Evolutionary conservation across 2,888 invertebrate genomes (phyloP).

Genomic region (Linhomoeus sp.): DNA sequence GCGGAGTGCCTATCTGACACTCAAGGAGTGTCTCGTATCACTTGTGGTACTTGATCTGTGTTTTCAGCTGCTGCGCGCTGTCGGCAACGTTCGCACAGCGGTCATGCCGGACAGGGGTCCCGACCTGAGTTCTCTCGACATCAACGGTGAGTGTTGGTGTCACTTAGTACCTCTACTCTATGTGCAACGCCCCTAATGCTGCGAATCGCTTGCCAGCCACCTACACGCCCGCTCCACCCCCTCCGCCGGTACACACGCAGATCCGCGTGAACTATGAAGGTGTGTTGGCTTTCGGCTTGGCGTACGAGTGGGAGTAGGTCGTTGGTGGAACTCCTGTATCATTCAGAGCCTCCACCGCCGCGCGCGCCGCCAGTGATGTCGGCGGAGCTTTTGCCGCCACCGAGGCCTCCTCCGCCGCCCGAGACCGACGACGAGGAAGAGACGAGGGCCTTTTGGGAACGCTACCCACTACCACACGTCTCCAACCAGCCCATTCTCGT

Average conservation of each 20-base stretch:
- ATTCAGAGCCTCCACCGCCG: no score
- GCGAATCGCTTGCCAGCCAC: no score
- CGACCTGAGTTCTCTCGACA: constrained; percentile 6
- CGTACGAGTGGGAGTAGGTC: no score
- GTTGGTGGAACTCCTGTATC: no score
- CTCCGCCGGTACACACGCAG: constrained; percentile 4
- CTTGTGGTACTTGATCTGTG: no score
- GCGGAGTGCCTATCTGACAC: no score
- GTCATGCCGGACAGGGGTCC: constrained; percentile 47
- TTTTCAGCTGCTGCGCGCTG: constrained; percentile 50
- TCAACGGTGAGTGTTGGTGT: constrained; percentile 8
- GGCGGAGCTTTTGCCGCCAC: constrained; percentile 42
- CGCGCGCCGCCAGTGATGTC: constrained; percentile 48
- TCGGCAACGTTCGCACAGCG: constrained; percentile 57
- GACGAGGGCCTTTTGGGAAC: constrained; percentile 48
- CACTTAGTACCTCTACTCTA: no score
- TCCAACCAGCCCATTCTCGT: constrained; percentile 78
- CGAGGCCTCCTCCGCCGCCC: constrained; percentile 60
- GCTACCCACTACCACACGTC: constrained; percentile 47
- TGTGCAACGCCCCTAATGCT: no score
- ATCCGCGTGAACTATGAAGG: constrained; percentile 1
- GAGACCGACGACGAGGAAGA: constrained; percentile 95
- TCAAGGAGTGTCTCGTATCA: no score
- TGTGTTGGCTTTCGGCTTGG: no score
- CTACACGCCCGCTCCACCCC: constrained; percentile 1